phyloP scores from a whole-genome alignment of 2,113 vertebrate species.

The Trinectes maculatus region DNA sequence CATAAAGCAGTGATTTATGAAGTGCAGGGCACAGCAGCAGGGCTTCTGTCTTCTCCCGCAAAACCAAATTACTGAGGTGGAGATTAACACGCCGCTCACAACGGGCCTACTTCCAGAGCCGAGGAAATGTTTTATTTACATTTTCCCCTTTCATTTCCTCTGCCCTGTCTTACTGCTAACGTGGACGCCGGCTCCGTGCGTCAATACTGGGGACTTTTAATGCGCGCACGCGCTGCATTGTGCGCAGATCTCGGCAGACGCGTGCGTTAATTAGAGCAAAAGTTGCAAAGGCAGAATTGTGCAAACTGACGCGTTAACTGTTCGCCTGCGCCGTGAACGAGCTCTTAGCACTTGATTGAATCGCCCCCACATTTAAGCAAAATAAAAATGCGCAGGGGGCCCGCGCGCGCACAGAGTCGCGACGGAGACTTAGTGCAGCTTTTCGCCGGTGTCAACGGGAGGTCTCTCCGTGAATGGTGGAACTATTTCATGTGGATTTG shows the following conservation, averaged over 20 bases:
- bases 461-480: slow-evolving; percentile 88
- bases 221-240: slow-evolving; percentile 24
- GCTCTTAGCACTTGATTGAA: slow-evolving; percentile 66
- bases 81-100: slow-evolving; percentile 98
- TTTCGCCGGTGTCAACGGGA: slow-evolving; percentile 85
- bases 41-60: slow-evolving; percentile 99
- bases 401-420: slow-evolving; percentile 32
- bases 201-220: neutral
- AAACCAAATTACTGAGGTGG: slow-evolving; percentile 99
- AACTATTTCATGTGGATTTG: slow-evolving; percentile 91
- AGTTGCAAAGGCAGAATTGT: slow-evolving; percentile 24
- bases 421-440: slow-evolving; percentile 75
- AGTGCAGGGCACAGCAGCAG: slow-evolving; percentile 98
- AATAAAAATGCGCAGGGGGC: slow-evolving; percentile 61
- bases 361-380: slow-evolving; percentile 57
- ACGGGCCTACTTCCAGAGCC: slow-evolving; percentile 93
- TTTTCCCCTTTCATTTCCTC: slow-evolving; percentile 94
- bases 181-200: slow-evolving; percentile 36
- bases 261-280: slow-evolving; percentile 36
- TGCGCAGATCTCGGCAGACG: slow-evolving; percentile 20
- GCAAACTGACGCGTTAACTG: slow-evolving; percentile 23
- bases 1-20: slow-evolving; percentile 99
- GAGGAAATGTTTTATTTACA: slow-evolving; percentile 93
- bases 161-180: slow-evolving; percentile 77
- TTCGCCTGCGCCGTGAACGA: slow-evolving; percentile 54